A percentile compares a stretch with the other conserved stretches of the same genome.
These are phyloP conservation scores for Pogonus chalceus DNA, from an alignment of 1,140 invertebrate species.

Conservation along the genomic window DNA sequence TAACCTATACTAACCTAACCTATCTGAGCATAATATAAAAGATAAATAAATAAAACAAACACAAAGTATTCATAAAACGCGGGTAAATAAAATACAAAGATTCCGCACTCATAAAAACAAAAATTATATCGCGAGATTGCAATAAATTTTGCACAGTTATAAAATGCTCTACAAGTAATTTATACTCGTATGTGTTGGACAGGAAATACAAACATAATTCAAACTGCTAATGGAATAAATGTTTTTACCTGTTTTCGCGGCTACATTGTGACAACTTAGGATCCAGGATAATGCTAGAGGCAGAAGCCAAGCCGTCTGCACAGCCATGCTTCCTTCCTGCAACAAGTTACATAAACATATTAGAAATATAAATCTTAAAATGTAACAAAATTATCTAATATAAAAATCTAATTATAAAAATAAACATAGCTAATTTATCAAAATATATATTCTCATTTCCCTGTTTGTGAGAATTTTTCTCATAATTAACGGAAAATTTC, in stretches of 20 bases:
- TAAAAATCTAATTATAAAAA: too few relatives aligned
- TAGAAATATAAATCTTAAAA: too few relatives aligned
- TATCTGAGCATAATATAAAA: too few relatives aligned
- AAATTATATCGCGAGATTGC: not conserved
- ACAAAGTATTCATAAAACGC: too few relatives aligned
- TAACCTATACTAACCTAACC: too few relatives aligned
- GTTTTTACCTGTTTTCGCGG: not conserved
- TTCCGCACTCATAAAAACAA: constrained; percentile 1
- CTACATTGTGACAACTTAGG: not conserved
- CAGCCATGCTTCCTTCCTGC: not conserved
- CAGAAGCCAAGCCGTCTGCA: not conserved
- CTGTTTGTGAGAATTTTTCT: too few relatives aligned
- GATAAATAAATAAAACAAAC: too few relatives aligned
- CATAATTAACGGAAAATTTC: too few relatives aligned
- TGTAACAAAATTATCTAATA: too few relatives aligned
- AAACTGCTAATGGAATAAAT: constrained; percentile 1
- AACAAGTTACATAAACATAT: not conserved
- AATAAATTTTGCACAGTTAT: not conserved
- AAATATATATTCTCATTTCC: too few relatives aligned
- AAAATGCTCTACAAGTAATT: not conserved
- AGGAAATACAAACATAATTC: not conserved
- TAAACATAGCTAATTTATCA: too few relatives aligned
- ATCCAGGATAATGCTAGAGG: not conserved
- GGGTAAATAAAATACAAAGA: too few relatives aligned
- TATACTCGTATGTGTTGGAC: not conserved